phyloP scores from a whole-genome alignment of 2,113 vertebrate genomes.

The Chascanopsetta lugubris region DNA sequence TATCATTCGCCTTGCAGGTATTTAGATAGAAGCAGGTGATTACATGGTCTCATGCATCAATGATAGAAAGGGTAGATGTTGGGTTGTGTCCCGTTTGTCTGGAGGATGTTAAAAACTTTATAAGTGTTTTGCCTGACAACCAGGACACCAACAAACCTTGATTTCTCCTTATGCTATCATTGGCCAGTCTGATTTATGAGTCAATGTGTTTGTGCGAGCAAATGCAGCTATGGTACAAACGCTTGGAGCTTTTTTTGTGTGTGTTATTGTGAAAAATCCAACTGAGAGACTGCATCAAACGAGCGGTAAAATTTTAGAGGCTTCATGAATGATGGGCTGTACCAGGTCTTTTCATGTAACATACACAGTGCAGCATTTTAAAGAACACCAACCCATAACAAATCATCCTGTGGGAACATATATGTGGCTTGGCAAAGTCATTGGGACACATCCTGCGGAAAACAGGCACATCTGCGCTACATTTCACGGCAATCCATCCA shows the following conservation, averaged over 20 bases:
- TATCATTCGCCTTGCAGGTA: no score
- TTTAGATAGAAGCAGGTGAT: no score
- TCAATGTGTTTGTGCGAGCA: no score
- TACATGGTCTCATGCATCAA: neutral
- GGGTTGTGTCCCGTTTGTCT: neutral
- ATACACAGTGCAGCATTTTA: neutral
- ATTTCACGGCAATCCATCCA: conserved; percentile 10
- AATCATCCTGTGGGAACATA: neutral
- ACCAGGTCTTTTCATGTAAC: neutral
- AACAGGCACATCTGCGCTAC: conserved; percentile 2
- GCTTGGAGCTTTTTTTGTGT: no score
- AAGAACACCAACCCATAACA: neutral
- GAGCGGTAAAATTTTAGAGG: neutral
- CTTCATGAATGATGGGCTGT: neutral
- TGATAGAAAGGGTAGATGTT: neutral
- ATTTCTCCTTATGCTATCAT: neutral
- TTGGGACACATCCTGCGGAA: neutral
- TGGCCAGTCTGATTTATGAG: neutral
- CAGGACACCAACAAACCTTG: neutral
- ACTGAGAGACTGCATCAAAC: neutral
- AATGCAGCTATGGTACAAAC: no score
- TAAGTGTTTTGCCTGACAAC: neutral
- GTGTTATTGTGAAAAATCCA: no score
- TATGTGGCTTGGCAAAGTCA: conserved; percentile 5
- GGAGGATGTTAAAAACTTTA: neutral